These are phyloP conservation scores for Triplophysa dalaica DNA, from an alignment of 2,113 vertebrate genomes.

Conservation along the genomic window DNA sequence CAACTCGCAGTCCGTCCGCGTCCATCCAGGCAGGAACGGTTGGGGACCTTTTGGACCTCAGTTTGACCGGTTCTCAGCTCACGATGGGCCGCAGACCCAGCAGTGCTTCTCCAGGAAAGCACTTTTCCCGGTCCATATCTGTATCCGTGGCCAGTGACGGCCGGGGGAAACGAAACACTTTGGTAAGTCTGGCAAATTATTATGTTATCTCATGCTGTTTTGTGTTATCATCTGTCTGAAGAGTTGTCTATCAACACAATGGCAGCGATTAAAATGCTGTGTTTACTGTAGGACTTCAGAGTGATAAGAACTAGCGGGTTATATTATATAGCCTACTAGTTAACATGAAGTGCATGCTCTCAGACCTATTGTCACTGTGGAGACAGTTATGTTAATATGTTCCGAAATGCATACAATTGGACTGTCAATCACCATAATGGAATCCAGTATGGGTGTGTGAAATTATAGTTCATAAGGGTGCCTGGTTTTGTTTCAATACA, in stretches of 20 bases:
- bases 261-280: not conserved
- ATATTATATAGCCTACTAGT: not conserved
- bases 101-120: constrained; percentile 76
- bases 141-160: constrained; percentile 73
- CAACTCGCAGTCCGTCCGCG: constrained; percentile 70
- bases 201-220: not conserved
- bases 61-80: constrained; percentile 79
- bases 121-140: constrained; percentile 79
- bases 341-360: not conserved
- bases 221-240: not conserved
- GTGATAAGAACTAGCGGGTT: not conserved
- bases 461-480: too few relatives aligned
- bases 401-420: not conserved
- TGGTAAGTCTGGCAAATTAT: constrained; percentile 72
- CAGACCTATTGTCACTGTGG: not conserved
- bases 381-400: not conserved
- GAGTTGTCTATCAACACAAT: not conserved
- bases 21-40: constrained; percentile 59
- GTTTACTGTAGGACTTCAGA: not conserved
- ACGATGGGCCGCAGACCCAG: constrained; percentile 77
- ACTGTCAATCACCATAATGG: not conserved
- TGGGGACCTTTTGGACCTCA: constrained; percentile 71
- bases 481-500: too few relatives aligned
- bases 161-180: constrained; percentile 75
- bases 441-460: too few relatives aligned